Evolutionary conservation across 2,888 invertebrate species (phyloP), one percentile per base, ranked within the genome.

Genomic region (Heteromurus nitidus): DNA sequence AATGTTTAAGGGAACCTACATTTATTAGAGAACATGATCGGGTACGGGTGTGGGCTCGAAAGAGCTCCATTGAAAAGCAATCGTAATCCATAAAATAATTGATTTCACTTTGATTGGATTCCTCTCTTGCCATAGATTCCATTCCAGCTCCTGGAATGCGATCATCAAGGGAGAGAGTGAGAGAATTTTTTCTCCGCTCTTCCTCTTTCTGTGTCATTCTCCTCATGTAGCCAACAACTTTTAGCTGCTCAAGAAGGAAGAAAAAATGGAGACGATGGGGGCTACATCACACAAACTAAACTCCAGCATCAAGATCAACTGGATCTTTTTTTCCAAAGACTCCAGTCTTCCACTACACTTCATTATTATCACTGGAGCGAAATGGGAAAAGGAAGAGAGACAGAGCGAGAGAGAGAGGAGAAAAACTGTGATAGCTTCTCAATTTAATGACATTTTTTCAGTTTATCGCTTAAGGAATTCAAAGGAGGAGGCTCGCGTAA

Each of bases 101-200:
- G 82, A 82, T 82, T 82, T 82, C 72, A 80, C 69, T 82, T 80
- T 82, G 82, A 82, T 82, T 82, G 80, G 72, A 80, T 80, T 80
- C 60, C 74, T 80, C 28, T 55, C 75, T 55, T 31, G 64, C 55
- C 50, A 53, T 62, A 65, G 5, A 20, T n/a, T 24, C 30, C 44
- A 9, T 24, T 20, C n/a, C 60, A 53, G 53, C 53, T 20, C 53
- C 7, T 20, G 20, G 20, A 53, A 18, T 58, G 58, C 58, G 9
- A 16, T 26, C 58, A 26, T 58, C 11, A 31, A 30, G 26, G 18
- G 53, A 58, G 28, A 44, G 22, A 47, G 65, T 53, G 24, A 9
- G 55, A 55, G 55, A 16, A 36, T 9, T 13, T 13, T 36, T 36
- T 36, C 36, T 9, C 7, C 7, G 36, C 36, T 36, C 13, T 50